A percentile compares a stretch with the other conserved stretches of the same genome.
Conservation (phyloP, 2,888 invertebrate genomes). For the Noctua pronuba region DNA sequence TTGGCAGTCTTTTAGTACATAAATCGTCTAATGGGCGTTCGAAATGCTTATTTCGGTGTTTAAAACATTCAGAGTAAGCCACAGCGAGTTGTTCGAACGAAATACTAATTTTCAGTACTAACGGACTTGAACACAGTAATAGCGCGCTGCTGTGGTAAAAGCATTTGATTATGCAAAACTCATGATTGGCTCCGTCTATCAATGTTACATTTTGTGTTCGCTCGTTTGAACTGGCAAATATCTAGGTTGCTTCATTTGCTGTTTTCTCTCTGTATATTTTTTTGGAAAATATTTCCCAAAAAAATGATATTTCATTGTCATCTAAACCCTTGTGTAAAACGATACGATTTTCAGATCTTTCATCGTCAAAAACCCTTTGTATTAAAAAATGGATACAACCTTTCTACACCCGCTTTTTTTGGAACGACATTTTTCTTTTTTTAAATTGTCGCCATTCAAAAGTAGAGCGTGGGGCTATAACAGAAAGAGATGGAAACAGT, state of each 20-base stretch:
- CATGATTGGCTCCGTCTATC: slow-evolving; percentile 55
- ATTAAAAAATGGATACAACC: slow-evolving; percentile 5
- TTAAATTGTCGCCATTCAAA: slow-evolving; percentile 35
- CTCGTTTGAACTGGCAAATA: slow-evolving; percentile 38
- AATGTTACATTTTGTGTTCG: slow-evolving; percentile 47
- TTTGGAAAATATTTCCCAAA: not conserved
- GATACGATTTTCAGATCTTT: slow-evolving; percentile 19
- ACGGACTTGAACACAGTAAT: slow-evolving; percentile 41
- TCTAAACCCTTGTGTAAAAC: slow-evolving; percentile 26
- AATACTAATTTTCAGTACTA: slow-evolving; percentile 52
- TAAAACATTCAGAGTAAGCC: slow-evolving; percentile 35
- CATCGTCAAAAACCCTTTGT: slow-evolving; percentile 18
- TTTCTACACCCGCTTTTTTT: slow-evolving; percentile 3
- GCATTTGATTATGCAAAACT: slow-evolving; percentile 59
- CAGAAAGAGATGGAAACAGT: slow-evolving; percentile 56
- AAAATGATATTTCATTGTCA: slow-evolving; percentile 2
- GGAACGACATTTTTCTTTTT: not conserved
- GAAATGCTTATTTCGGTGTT: slow-evolving; percentile 40
- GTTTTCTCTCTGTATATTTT: slow-evolving; percentile 8
- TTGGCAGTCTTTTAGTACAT: slow-evolving; percentile 41
- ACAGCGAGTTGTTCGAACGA: slow-evolving; percentile 26
- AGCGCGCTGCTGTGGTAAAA: slow-evolving; percentile 42
- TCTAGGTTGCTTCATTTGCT: slow-evolving; percentile 15
- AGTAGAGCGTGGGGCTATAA: slow-evolving; percentile 41
- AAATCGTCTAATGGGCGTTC: slow-evolving; percentile 46